Percentiles rank a stretch among this genome's conserved stretches.
These are phyloP conservation scores for Charanyca ferruginea DNA, from an alignment of 2,888 invertebrate genomes.

Conservation along the genomic window DNA sequence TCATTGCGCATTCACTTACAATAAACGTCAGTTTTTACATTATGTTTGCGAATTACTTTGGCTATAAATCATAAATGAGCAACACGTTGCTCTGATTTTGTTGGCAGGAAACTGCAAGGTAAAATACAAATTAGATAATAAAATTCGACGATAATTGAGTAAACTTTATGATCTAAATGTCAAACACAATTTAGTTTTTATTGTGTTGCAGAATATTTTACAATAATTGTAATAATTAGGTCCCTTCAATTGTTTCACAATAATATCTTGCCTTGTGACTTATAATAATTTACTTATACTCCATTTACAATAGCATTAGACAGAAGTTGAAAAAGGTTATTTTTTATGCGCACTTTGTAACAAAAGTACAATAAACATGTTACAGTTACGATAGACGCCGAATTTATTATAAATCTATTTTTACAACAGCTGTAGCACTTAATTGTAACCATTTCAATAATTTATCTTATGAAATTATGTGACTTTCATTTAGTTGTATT, in stretches of 20 bases:
- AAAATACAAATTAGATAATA: neutral
- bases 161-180: neutral
- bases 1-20: constrained; percentile 5
- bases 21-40: constrained; percentile 12
- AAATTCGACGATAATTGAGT: neutral
- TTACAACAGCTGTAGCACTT: no score
- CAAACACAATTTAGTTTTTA: neutral
- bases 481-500: no score
- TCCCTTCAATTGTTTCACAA: neutral
- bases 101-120: constrained; percentile 10
- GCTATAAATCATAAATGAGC: constrained; percentile 20
- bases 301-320: no score
- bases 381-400: no score
- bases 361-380: no score
- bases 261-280: neutral
- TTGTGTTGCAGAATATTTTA: neutral
- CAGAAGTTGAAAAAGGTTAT: no score
- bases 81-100: constrained; percentile 40
- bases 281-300: neutral
- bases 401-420: no score
- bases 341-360: no score
- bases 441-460: no score
- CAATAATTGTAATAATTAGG: no score
- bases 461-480: no score
- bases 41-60: constrained; percentile 14